These are phyloP conservation scores for Hippoglossus stenolepis DNA, from an alignment of 2,113 vertebrate species.

Conservation along the genomic window DNA sequence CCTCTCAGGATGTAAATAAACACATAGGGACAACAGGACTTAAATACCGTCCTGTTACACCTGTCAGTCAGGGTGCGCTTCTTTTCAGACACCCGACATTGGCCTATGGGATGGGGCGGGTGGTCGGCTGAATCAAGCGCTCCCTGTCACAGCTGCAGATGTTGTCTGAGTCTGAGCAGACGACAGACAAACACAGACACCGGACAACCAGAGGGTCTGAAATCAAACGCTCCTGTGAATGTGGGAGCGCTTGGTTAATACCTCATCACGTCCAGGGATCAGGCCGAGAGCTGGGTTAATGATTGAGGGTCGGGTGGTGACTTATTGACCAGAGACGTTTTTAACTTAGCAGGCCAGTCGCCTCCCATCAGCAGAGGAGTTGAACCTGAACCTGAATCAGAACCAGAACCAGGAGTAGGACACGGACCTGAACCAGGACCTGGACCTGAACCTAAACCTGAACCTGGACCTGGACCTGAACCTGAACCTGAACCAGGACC, in stretches of 20 bases:
- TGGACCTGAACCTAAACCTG: not conserved
- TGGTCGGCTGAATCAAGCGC: not conserved
- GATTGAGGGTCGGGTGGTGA: slow-evolving; percentile 46
- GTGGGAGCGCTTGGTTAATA: slow-evolving; percentile 1
- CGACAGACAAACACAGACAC: no score
- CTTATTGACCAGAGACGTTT: slow-evolving; percentile 35
- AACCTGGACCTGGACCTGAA: not conserved
- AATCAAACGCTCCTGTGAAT: not conserved
- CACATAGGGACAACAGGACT: not conserved
- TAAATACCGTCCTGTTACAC: not conserved
- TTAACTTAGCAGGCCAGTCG: not conserved
- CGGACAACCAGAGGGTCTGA: not conserved
- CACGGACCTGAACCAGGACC: not conserved
- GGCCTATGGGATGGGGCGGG: not conserved
- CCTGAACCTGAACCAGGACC: not conserved
- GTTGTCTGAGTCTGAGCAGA: not conserved
- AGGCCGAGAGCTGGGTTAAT: slow-evolving; percentile 36
- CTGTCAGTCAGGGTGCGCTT: not conserved
- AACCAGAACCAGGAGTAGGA: not conserved
- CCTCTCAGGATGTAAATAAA: not conserved
- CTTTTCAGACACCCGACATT: no score
- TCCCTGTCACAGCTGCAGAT: not conserved
- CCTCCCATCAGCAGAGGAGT: not conserved
- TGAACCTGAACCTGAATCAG: not conserved
- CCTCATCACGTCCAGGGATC: slow-evolving; percentile 7